Base-by-base conservation (phyloP, 2,888 invertebrate genomes). In the Heliothis peltigera region DNA sequence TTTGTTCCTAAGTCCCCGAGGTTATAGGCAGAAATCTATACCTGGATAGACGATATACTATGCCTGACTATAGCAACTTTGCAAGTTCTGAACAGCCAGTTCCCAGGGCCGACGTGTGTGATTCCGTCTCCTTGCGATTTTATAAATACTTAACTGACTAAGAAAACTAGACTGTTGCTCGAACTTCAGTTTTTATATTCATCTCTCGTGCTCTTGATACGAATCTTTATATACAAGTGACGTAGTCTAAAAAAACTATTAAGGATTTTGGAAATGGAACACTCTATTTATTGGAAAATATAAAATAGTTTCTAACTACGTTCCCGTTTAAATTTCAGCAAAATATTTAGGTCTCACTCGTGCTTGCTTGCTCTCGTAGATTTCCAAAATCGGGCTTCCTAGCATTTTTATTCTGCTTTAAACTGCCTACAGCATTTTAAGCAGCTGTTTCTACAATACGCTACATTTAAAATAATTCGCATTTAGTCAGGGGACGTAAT, bases 371-470 rank as follows among this genome's bases (percentile, higher is more conserved):
- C 32, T 32, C 32, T 32, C 8, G 12, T 32, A 32, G 32, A 12
- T 32, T 32, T 12, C 32, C 12, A 12, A 32, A 32, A 32, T 32
- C 32, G 32, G 10, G 32, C 32, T 32, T 10, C 32, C 32, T 32
- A 32, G 12, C 32, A 32, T 32, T 32, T 32, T 32, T 12, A 39
- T 39, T 52, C 48, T 52, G 18, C 18, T 57, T 57, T 44, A 8
- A 55, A 52, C 46, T 53, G 19, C 35, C 35, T 39, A 4, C 39
- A 35, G 17, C 7, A 48, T 67, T 58, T 53, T 44, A 22, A 57
- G 47, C 17, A 22, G n/a, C n/a, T 32, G 22, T 51, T 64, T 52
- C 47, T 64, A 43, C n/a, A 55, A 28, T 53, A 25, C 54, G 52
- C 17, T 53, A 10, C 17, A 53, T 49, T 57, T 44, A 19, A 52